Percentiles rank a stretch among this genome's conserved stretches.
phyloP scores from a whole-genome alignment of 2,888 invertebrate species.

The Seladonia tumulorum region DNA sequence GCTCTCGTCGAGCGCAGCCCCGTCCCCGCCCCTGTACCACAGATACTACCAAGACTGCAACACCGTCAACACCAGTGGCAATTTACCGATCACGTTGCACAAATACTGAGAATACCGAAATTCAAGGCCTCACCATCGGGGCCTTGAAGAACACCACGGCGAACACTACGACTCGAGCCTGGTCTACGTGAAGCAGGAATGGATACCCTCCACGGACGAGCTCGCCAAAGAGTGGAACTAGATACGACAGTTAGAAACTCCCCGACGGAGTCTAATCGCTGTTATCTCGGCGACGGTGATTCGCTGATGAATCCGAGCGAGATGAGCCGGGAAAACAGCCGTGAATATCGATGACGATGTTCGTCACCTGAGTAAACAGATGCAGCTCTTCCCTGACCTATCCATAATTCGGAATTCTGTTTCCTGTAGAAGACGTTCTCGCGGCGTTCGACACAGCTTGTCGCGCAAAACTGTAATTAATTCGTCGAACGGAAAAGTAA shows the following conservation, averaged over 20 bases:
- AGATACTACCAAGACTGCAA: slow-evolving; percentile 83
- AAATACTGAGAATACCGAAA: slow-evolving; percentile 84
- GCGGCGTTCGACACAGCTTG: slow-evolving; percentile 31
- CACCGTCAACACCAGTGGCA: slow-evolving; percentile 82
- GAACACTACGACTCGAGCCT: slow-evolving; percentile 76
- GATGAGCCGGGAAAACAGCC: slow-evolving; percentile 48
- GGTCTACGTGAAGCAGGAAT: slow-evolving; percentile 82
- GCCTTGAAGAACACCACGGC: slow-evolving; percentile 76
- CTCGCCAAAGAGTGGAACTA: slow-evolving; percentile 81
- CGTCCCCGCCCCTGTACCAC: slow-evolving; percentile 81
- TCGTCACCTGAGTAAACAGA: slow-evolving; percentile 67
- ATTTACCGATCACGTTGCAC: slow-evolving; percentile 83
- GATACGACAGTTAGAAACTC: neutral
- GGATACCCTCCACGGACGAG: slow-evolving; percentile 80
- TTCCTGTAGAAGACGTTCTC: slow-evolving; percentile 1
- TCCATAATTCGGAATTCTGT: slow-evolving; percentile 58
- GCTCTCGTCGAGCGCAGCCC: slow-evolving; percentile 80
- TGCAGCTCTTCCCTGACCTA: slow-evolving; percentile 61
- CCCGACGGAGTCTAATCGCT: neutral
- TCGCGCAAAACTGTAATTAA: slow-evolving; percentile 71
- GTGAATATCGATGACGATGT: slow-evolving; percentile 58
- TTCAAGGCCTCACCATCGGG: slow-evolving; percentile 81
- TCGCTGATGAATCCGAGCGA: slow-evolving; percentile 43
- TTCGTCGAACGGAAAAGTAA: slow-evolving; percentile 51
- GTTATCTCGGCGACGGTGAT: neutral